phyloP scores from a whole-genome alignment of 2,888 invertebrate species.

The Melanophora roralis region DNA sequence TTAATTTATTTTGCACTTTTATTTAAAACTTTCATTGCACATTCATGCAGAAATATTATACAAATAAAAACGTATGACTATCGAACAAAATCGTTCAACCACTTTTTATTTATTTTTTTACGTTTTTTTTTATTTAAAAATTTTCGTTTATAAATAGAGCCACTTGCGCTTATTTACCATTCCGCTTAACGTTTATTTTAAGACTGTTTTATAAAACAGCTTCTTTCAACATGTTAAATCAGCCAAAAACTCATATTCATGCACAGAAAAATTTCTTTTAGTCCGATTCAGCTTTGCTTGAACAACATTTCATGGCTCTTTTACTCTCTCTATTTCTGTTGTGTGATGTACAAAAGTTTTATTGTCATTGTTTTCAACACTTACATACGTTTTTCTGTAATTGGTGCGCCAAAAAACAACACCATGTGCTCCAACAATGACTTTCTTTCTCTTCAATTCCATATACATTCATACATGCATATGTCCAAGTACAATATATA shows the following conservation, averaged over 20 bases:
- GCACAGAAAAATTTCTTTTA: neutral
- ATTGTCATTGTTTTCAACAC: neutral
- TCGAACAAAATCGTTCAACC: neutral
- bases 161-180: constrained; percentile 26
- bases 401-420: neutral
- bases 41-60: neutral
- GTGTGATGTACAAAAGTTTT: neutral
- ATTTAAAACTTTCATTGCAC: constrained; percentile 59
- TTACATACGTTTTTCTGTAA: neutral
- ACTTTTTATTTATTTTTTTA: constrained; percentile 18
- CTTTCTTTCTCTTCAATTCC: constrained; percentile 41
- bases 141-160: neutral
- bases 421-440: constrained; percentile 32
- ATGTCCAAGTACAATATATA: neutral
- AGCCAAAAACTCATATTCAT: constrained; percentile 14
- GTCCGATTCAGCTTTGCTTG: too few relatives aligned
- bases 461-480: too few relatives aligned
- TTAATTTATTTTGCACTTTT: neutral
- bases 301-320: neutral
- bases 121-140: neutral
- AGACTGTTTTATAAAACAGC: constrained; percentile 63
- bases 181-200: constrained; percentile 53
- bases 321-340: constrained; percentile 8
- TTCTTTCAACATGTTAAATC: constrained; percentile 61
- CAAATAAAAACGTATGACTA: too few relatives aligned